Base-by-base conservation (phyloP, 1,140 invertebrate genomes). In the Drosophila albomicans region DNA sequence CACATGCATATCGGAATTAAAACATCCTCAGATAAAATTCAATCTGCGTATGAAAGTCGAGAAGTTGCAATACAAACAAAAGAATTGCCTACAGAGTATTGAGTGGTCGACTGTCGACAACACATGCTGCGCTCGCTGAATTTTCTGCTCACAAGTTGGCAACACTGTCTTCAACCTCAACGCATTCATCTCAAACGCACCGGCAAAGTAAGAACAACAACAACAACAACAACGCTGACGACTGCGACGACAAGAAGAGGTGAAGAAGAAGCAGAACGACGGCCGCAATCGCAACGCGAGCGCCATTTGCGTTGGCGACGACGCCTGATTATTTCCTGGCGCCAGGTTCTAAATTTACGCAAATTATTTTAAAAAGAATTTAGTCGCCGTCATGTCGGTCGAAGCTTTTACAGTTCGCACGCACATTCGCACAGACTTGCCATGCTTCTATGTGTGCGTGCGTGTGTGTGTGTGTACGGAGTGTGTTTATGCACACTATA, bases 321-420 rank as follows among this genome's bases (percentile, higher is more conserved):
- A 84, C 92, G 94, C 86, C 79, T 84, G 77, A 80, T 85, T 91
- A 91, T 92, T 91, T 92, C 81, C 90, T 91, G 91, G 91, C 90
- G 91, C 85, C 85, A 88, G 80, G 78, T 84, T 87, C 85, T 89
- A 89, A 89, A 84, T 89, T 88, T 88, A 89, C 85, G 81, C 85
- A 89, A 89, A 89, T 88, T 81, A 87, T 84, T 84, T 89, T 89
- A 61, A 81, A 89, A 88, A 88, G 84, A 88, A 88, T 88, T 88
- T 88, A 82, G 84, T 82, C 79, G 84, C 84, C 84, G 76, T 86
- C 82, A 86, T 80, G 80, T 78, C 81, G 79, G 75, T 52, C 70
- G 70, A 67, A 78, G 79, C 78, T 68, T 59, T 61, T 49, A 45
- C 56, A 38, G 30, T 15, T 72, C 71, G 16, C 20, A 62, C 46